Percentiles rank a stretch among this genome's conserved stretches.
These are phyloP conservation scores for Sorex araneus DNA, from an alignment of 2,113 vertebrate genomes.

Conservation along the genomic window DNA sequence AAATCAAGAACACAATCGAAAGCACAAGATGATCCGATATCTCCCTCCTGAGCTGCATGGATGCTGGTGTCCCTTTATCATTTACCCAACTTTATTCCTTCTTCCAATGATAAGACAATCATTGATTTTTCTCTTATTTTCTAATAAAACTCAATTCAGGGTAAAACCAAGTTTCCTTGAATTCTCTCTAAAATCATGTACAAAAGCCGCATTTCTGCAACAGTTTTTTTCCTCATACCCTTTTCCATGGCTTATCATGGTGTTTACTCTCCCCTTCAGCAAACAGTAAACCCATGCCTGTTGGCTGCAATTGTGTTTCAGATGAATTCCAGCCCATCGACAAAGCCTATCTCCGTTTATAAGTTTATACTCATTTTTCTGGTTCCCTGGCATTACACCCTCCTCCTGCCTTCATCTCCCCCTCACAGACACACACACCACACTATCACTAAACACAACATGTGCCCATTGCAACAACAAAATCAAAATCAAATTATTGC, in stretches of 20 bases:
- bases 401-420: no score
- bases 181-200: not conserved
- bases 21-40: not conserved
- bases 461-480: not conserved
- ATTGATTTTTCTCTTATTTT: not conserved
- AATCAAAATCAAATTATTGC: not conserved
- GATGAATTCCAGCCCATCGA: not conserved
- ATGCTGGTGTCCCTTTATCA: not conserved
- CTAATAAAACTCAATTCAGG: not conserved
- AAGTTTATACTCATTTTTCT: not conserved
- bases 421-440: no score
- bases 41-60: not conserved
- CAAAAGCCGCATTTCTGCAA: not conserved
- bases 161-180: not conserved
- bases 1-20: no score
- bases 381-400: no score
- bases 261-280: not conserved
- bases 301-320: not conserved
- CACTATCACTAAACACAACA: no score
- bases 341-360: not conserved
- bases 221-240: fast-evolving
- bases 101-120: not conserved
- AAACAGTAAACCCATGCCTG: not conserved
- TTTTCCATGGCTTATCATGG: not conserved
- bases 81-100: not conserved